Conservation (phyloP, 1,140 invertebrate genomes). For the Zaprionus taronus region DNA sequence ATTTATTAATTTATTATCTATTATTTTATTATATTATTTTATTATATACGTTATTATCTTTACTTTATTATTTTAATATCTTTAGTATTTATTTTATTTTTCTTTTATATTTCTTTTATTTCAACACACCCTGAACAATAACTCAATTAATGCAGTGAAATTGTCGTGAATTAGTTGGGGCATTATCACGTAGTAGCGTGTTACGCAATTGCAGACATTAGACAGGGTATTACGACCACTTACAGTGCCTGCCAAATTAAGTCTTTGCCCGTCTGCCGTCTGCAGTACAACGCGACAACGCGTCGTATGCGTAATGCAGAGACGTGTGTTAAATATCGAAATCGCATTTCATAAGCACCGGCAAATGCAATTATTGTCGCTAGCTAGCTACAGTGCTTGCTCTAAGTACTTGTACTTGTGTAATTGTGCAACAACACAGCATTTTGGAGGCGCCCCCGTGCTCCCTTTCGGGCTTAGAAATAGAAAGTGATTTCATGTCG, state of each 20-base stretch:
- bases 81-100: background rate
- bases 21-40: background rate
- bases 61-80: background rate
- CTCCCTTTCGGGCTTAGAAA: conserved; percentile 49
- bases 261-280: background rate
- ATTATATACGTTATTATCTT: background rate
- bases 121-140: background rate
- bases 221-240: conserved; percentile 6
- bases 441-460: background rate
- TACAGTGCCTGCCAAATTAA: conserved; percentile 30
- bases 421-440: conserved; percentile 17
- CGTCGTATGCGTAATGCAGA: conserved; percentile 70
- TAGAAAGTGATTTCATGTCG: conserved; percentile 77
- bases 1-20: too few relatives aligned
- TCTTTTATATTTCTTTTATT: background rate
- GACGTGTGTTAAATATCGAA: conserved; percentile 69
- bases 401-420: conserved; percentile 19
- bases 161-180: conserved; percentile 3
- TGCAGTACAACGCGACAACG: background rate
- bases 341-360: conserved; percentile 68
- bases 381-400: conserved; percentile 38
- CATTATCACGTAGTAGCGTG: conserved; percentile 12
- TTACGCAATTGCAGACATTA: conserved; percentile 28
- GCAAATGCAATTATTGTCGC: conserved; percentile 66
- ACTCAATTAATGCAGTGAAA: conserved; percentile 21